Evolutionary conservation across 2,113 vertebrate species (phyloP).

Genomic region (Petroica traversi): DNA sequence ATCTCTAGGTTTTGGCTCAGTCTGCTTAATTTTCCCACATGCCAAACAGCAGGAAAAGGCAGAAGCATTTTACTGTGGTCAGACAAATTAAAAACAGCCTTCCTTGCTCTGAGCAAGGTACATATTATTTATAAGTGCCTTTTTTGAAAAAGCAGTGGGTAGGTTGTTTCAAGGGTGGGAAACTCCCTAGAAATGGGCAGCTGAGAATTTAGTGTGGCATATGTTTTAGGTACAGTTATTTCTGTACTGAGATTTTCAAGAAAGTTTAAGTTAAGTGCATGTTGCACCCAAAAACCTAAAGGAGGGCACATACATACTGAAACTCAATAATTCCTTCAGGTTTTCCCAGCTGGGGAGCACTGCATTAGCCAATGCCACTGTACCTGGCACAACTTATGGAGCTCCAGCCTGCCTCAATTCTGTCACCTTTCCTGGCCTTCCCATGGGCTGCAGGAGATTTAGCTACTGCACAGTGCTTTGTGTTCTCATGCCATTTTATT

Average conservation of each 20-base stretch:
- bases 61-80: neutral
- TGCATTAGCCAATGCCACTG: neutral
- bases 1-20: neutral
- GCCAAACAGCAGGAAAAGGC: neutral
- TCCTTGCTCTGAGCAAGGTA: neutral
- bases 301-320: neutral
- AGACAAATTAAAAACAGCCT: neutral
- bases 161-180: neutral
- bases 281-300: neutral
- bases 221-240: neutral
- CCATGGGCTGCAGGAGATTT: accelerated
- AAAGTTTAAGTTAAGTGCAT: neutral
- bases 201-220: neutral
- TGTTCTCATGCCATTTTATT: neutral
- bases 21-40: neutral
- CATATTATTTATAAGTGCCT: neutral
- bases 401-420: neutral
- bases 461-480: accelerated
- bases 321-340: neutral
- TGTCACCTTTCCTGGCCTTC: neutral
- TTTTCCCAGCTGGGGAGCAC: neutral
- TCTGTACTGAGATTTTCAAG: neutral
- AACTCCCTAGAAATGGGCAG: neutral
- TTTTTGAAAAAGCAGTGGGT: neutral
- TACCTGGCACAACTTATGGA: neutral